Evolutionary conservation across 2,888 invertebrate species (phyloP).

Genomic region (Sinodicranocentrus sp.): DNA sequence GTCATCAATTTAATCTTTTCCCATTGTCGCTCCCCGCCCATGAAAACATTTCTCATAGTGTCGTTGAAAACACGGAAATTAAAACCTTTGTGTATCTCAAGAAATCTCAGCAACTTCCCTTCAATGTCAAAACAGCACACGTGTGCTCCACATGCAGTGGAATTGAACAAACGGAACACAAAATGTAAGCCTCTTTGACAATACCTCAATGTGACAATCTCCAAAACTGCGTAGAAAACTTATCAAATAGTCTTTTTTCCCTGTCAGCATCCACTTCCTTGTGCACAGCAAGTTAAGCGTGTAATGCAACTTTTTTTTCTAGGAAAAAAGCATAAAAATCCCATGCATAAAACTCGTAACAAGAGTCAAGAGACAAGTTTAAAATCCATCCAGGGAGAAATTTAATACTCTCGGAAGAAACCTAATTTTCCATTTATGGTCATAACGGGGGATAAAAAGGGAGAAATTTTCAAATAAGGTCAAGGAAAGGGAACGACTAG

Average conservation of each 20-base stretch:
- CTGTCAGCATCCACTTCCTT: background rate
- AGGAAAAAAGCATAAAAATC: background rate
- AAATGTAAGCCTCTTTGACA: background rate
- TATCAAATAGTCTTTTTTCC: background rate
- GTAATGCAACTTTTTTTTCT: background rate
- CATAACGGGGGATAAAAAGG: background rate
- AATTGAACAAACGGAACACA: no score
- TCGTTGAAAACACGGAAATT: no score
- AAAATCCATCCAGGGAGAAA: conserved; percentile 45
- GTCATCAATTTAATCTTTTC: no score
- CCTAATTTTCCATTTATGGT: conserved; percentile 7
- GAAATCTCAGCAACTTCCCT: no score
- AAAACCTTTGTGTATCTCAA: no score
- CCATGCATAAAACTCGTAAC: conserved; percentile 1
- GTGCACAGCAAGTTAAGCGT: background rate
- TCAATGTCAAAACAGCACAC: no score
- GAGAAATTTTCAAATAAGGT: conserved; percentile 23
- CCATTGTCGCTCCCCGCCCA: no score
- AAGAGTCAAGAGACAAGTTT: conserved; percentile 23
- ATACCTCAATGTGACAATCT: background rate
- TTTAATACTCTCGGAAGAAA: background rate
- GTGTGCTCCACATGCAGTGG: no score
- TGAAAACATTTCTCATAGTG: no score
- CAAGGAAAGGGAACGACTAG: conserved; percentile 4
- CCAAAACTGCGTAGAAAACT: background rate